Conservation (phyloP, 1,140 invertebrate genomes). For the Capitella teleta region DNA sequence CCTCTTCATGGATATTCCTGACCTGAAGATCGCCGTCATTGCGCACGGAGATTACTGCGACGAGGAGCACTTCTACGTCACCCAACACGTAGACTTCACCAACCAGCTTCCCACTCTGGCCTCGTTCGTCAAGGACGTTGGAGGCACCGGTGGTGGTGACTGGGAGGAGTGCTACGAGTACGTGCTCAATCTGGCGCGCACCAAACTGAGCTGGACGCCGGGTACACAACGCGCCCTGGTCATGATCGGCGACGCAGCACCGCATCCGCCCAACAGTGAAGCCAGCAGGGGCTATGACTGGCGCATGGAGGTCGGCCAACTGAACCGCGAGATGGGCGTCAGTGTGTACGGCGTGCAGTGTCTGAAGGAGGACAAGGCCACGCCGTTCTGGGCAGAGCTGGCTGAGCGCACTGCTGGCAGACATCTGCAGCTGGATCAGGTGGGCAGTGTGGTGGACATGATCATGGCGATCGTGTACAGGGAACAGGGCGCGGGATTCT, state of each 20-base stretch:
- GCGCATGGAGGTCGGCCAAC: constrained; percentile 17
- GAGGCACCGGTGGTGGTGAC: not conserved
- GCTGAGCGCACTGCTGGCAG: too few relatives aligned
- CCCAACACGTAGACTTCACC: constrained; percentile 15
- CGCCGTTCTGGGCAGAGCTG: too few relatives aligned
- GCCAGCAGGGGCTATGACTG: constrained; percentile 19
- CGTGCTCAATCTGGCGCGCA: not conserved
- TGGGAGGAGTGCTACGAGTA: not conserved
- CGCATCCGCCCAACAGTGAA: constrained; percentile 19
- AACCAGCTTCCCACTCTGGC: not conserved
- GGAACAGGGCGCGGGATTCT: too few relatives aligned
- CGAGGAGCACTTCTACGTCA: constrained; percentile 22
- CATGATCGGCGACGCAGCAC: constrained; percentile 27
- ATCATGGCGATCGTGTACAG: too few relatives aligned
- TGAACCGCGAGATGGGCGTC: too few relatives aligned
- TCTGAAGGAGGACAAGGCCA: too few relatives aligned
- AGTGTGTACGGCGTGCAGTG: too few relatives aligned
- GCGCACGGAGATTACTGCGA: constrained; percentile 33
- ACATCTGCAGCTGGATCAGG: too few relatives aligned
- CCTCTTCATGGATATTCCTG: constrained; percentile 34
- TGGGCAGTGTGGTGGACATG: too few relatives aligned
- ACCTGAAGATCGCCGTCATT: constrained; percentile 24
- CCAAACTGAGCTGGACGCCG: constrained; percentile 13
- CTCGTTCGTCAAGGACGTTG: not conserved
- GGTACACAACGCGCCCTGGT: constrained; percentile 24